phyloP scores from a whole-genome alignment of 2,113 vertebrate species.

The Tricholaema leucomelas region DNA sequence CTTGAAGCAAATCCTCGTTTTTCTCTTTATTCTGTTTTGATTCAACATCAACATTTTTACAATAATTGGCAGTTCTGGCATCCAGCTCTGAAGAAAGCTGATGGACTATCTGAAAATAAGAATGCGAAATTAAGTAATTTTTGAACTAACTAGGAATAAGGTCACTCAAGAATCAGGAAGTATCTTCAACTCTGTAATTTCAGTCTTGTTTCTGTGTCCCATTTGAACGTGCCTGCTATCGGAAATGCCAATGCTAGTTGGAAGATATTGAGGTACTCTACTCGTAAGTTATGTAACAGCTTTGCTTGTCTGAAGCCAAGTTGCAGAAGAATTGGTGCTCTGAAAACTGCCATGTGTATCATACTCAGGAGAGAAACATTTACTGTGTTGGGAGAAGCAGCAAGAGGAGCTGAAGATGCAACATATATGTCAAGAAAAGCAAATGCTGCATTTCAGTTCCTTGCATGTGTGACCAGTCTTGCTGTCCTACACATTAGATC shows the following conservation, averaged over 20 bases:
- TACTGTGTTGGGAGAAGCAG: background rate
- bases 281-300: background rate
- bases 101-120: constrained; percentile 37
- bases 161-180: no score
- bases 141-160: no score
- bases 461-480: background rate
- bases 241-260: background rate
- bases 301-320: background rate
- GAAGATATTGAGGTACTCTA: background rate
- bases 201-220: no score
- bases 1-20: constrained; percentile 43
- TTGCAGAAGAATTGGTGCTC: background rate
- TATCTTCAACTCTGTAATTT: no score
- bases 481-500: background rate
- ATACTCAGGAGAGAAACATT: background rate
- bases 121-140: background rate
- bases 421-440: background rate
- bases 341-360: background rate
- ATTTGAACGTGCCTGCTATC: no score
- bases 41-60: constrained; percentile 48
- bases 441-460: background rate
- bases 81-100: constrained; percentile 32
- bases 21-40: constrained; percentile 41
- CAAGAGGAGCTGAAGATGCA: background rate
- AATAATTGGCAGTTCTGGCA: background rate